A percentile compares a stretch with the other conserved stretches of the same genome.
Evolutionary conservation across 2,113 vertebrate species (phyloP).

Genomic region (Recurvirostra avosetta): DNA sequence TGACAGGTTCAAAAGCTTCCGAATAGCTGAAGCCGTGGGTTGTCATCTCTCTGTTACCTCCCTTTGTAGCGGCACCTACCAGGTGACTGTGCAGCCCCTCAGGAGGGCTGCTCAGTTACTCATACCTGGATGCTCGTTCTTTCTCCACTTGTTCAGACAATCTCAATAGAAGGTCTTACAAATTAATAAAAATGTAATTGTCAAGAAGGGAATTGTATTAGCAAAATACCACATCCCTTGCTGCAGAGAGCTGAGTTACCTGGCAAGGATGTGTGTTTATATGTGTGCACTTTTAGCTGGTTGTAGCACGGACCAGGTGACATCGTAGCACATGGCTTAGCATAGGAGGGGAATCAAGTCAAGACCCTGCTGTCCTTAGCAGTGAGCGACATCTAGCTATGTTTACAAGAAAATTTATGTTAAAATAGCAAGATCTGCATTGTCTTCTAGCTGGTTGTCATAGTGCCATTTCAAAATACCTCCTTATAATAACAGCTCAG

Average conservation of each 20-base stretch:
- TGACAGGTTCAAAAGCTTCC: background rate
- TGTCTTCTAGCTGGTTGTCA: background rate
- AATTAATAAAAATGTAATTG: background rate
- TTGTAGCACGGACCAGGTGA: background rate
- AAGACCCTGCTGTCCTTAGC: background rate
- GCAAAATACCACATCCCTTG: background rate
- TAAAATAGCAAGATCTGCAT: background rate
- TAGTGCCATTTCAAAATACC: background rate
- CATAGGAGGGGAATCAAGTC: background rate
- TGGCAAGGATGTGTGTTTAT: background rate
- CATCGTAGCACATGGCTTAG: background rate
- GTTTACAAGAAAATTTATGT: background rate
- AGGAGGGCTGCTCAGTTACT: background rate
- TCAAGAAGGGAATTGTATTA: background rate
- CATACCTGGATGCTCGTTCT: background rate
- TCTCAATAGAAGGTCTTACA: background rate
- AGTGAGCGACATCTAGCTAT: background rate
- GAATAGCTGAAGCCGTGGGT: background rate
- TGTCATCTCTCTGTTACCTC: background rate
- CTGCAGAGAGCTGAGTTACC: background rate
- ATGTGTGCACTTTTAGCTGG: background rate
- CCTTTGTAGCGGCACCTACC: background rate
- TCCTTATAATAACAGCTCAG: background rate
- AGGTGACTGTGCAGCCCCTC: background rate
- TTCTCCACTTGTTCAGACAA: background rate